Conservation (phyloP, 2,113 vertebrate genomes). For the Seriola rivoliana region DNA sequence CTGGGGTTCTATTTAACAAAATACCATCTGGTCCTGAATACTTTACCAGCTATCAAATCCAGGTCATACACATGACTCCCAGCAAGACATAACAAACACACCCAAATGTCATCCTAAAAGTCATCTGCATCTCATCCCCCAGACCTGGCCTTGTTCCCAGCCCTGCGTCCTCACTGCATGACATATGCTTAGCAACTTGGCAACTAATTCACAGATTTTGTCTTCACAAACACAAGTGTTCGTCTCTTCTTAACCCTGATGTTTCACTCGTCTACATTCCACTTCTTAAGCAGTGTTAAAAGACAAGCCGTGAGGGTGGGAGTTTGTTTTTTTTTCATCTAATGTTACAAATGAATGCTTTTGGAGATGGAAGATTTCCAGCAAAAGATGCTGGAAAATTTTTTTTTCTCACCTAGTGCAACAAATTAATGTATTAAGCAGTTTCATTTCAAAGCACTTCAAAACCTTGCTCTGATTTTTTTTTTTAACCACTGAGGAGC, state of each 20-base stretch:
- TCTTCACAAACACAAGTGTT: slow-evolving; percentile 31
- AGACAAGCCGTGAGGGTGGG: background rate
- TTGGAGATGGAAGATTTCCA: slow-evolving; percentile 26
- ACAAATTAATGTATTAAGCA: slow-evolving; percentile 1
- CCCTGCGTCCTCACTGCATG: slow-evolving; percentile 32
- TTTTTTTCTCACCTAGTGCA: slow-evolving; percentile 8
- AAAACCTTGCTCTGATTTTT: background rate
- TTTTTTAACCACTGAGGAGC: background rate
- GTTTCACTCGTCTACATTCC: slow-evolving; percentile 52
- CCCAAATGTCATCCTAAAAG: slow-evolving; percentile 46
- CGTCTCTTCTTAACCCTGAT: slow-evolving; percentile 14
- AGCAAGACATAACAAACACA: slow-evolving; percentile 41
- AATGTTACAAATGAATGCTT: slow-evolving; percentile 2
- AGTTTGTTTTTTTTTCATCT: slow-evolving; percentile 28
- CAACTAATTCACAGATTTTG: slow-evolving; percentile 40
- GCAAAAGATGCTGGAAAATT: background rate
- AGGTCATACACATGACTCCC: slow-evolving; percentile 16
- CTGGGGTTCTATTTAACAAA: slow-evolving; percentile 33
- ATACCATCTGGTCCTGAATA: slow-evolving; percentile 7
- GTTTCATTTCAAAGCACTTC: background rate
- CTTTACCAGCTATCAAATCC: slow-evolving; percentile 10
- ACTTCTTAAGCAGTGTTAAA: slow-evolving; percentile 16
- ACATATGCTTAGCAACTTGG: slow-evolving; percentile 58
- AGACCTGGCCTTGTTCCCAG: slow-evolving; percentile 45
- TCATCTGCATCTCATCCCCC: slow-evolving; percentile 36